Evolutionary conservation across 2,113 vertebrate species (phyloP), one percentile per base, ranked within the genome.

Genomic region (Prietella phreatophila): DNA sequence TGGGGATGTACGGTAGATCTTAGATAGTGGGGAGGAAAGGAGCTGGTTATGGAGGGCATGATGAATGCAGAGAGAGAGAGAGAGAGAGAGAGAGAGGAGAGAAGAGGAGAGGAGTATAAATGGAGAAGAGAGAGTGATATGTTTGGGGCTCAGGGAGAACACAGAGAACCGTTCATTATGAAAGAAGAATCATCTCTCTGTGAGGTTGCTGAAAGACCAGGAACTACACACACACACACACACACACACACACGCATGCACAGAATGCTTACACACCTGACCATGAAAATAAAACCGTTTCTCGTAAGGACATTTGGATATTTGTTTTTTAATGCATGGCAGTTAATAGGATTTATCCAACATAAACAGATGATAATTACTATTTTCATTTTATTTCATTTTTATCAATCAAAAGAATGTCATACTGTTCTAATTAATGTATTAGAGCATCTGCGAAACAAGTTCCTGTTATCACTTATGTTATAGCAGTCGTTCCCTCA

Each of bases 151-250:
- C 94, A 92, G 89, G 85, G 89, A 58, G 79, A 93, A 96, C 96
- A 97, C 95, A 96, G 93, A 87, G 25, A 90, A 92, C 94, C 95
- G 96, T 97, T 97, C 95, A 96, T 96, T 96, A 95, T 90, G 47
- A 65, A 93, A 94, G 95, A 97, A 97, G 96, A 99, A 99, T 97
- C 94, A 94, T 78, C 94, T 95, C 96, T 97, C 97, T 98, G 97
- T 97, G 93, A 90, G 93, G 92, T 92, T 92, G 92, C 92, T 95
- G 94, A 96, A 95, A 96, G 95, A 90, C 93, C 94, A 94, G 90
- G 90, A 89, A 92, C 92, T 91, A 10, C 79, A 58, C 94, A 93
- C 58, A 86, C 58, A 79, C 65, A 79, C 61, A 55, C 83, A 85
- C 61, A n/a, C 22, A 67, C 65, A 55, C 89, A 86, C 92, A 69